Evolutionary conservation across 2,113 vertebrate genomes (phyloP).

Genomic region (Pipa parva): DNA sequence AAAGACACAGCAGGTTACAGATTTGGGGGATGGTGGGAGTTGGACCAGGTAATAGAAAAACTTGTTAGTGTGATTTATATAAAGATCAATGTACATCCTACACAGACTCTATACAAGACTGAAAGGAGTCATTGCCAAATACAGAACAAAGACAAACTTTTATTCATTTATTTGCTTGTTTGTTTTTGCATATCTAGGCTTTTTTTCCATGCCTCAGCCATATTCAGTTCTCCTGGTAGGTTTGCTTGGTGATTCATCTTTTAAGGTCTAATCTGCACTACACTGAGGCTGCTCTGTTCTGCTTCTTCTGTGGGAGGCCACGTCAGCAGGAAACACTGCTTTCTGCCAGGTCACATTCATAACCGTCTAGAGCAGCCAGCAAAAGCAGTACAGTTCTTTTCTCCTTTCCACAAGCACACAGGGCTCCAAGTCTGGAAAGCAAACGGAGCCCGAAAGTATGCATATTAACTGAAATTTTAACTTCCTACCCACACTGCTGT

Average conservation of each 20-base stretch:
- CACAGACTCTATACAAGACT: too few species aligned
- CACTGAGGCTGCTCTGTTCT: conserved; percentile 59
- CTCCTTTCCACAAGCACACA: conserved; percentile 38
- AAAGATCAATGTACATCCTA: too few species aligned
- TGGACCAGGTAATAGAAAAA: too few species aligned
- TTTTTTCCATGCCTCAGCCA: conserved; percentile 20
- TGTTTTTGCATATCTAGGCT: conserved; percentile 23
- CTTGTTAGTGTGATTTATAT: too few species aligned
- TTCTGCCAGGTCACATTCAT: conserved; percentile 63
- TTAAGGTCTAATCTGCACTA: conserved; percentile 41
- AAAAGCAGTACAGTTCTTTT: conserved; percentile 35
- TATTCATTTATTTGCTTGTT: neutral
- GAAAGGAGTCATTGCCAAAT: too few species aligned
- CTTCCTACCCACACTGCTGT: neutral
- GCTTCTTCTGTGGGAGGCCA: conserved; percentile 59
- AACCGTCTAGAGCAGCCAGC: conserved; percentile 57
- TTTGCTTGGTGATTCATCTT: conserved; percentile 51
- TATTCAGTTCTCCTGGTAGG: conserved; percentile 40
- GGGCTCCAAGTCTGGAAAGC: neutral
- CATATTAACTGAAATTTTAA: neutral
- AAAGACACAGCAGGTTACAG: too few species aligned
- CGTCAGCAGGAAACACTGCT: conserved; percentile 64
- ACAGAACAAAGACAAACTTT: neutral
- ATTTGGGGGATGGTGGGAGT: too few species aligned
- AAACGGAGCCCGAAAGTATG: neutral